Evolutionary conservation across 2,113 vertebrate species (phyloP).

Genomic region (Cervus canadensis): DNA sequence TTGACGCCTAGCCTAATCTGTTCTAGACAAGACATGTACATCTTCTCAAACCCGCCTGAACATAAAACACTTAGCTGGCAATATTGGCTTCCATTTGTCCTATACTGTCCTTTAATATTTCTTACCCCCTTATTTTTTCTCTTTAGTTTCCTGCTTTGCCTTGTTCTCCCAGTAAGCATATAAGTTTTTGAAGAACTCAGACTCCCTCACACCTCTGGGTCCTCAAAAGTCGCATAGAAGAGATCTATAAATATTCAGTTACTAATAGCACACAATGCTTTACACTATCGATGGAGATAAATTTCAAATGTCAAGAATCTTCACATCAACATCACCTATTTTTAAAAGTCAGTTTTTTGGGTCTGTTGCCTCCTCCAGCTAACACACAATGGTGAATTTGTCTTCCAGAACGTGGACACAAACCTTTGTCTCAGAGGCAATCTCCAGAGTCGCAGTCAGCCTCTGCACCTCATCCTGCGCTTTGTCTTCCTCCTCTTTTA

Average conservation of each 20-base stretch:
- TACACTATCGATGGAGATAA: background rate
- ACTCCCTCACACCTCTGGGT: background rate
- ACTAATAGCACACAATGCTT: background rate
- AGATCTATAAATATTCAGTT: background rate
- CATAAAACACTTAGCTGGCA: background rate
- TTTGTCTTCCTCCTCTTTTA: slow-evolving; percentile 76
- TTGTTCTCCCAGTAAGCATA: background rate
- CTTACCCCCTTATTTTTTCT: background rate
- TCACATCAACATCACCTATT: background rate
- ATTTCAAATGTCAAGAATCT: background rate
- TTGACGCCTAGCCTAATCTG: background rate
- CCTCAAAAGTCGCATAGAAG: background rate
- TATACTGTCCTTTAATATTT: background rate
- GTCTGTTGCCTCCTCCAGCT: background rate
- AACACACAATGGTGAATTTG: background rate
- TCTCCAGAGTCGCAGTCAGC: slow-evolving; percentile 77
- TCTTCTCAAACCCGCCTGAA: background rate
- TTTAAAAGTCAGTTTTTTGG: background rate
- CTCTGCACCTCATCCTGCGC: slow-evolving; percentile 71
- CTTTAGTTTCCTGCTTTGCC: background rate
- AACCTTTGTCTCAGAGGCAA: slow-evolving; percentile 77
- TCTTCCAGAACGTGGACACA: background rate
- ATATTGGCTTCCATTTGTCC: background rate
- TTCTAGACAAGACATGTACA: background rate
- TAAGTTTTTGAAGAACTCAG: background rate